These are phyloP conservation scores for Salarias fasciatus DNA, from an alignment of 2,797 vertebrate species.

Conservation along the genomic window DNA sequence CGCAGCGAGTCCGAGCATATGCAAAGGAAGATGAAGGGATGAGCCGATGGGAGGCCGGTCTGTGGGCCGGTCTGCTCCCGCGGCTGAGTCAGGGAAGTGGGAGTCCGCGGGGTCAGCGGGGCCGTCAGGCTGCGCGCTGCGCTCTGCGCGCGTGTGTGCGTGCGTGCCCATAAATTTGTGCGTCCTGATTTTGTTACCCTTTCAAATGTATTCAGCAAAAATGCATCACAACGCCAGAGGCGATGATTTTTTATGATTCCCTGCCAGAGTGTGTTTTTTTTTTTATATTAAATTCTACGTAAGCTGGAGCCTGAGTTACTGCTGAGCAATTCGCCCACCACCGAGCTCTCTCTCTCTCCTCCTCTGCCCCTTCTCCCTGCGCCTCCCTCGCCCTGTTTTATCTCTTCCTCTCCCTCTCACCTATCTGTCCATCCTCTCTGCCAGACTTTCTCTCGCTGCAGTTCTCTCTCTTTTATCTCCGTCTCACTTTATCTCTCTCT, in stretches of 20 bases:
- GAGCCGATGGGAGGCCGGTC: conserved; percentile 48
- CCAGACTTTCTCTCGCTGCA: conserved; percentile 26
- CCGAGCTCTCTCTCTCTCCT: conserved; percentile 55
- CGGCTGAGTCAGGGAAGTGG: conserved; percentile 70
- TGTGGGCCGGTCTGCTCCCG: conserved; percentile 63
- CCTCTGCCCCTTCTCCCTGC: conserved; percentile 41
- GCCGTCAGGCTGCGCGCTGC: no score
- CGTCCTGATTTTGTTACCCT: conserved; percentile 53
- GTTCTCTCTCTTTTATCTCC: conserved; percentile 44
- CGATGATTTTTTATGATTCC: conserved; percentile 64
- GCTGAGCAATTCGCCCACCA: conserved; percentile 70
- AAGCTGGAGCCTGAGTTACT: conserved; percentile 63
- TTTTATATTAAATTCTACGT: conserved; percentile 68
- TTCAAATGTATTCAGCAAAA: conserved; percentile 69
- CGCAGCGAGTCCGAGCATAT: conserved; percentile 34
- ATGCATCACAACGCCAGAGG: conserved; percentile 60
- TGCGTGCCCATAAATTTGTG: conserved; percentile 35
- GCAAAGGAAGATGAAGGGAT: conserved; percentile 32
- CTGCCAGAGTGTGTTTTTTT: conserved; percentile 51
- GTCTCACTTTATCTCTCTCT: conserved; percentile 10
- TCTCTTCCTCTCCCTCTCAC: conserved; percentile 34
- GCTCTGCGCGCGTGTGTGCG: conserved; percentile 18
- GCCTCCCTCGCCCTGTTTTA: conserved; percentile 39
- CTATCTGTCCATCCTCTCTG: conserved; percentile 43
- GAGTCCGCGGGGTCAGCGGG: conserved; percentile 60